Evolutionary conservation across 2,797 vertebrate species (phyloP).

Genomic region (Acanthurus lineatus): DNA sequence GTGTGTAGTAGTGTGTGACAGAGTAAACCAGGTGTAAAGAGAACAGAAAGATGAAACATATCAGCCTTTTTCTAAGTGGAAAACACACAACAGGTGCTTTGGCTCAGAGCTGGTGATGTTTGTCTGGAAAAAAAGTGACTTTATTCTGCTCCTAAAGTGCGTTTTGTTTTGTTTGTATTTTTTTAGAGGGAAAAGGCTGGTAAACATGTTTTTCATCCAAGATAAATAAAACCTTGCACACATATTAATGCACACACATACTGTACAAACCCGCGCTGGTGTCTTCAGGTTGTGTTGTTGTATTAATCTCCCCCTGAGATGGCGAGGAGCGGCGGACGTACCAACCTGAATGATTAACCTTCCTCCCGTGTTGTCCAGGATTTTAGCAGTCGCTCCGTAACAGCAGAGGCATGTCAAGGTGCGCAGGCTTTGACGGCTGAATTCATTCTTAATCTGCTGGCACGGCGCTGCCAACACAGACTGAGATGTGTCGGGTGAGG

Average conservation of each 20-base stretch:
- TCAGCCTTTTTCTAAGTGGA: too few species aligned
- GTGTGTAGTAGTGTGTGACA: neutral
- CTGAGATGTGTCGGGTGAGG: constrained; percentile 49
- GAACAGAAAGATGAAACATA: constrained; percentile 1
- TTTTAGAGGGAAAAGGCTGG: constrained; percentile 18
- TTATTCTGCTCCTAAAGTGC: constrained; percentile 21
- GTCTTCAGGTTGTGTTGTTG: constrained; percentile 34
- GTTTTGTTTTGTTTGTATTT: constrained; percentile 1
- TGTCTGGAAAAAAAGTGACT: too few species aligned
- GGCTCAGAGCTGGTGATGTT: too few species aligned
- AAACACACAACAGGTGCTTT: too few species aligned
- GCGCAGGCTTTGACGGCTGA: constrained; percentile 74
- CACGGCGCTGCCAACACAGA: constrained; percentile 57
- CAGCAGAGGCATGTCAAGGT: constrained; percentile 75
- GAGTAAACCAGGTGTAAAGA: constrained; percentile 33
- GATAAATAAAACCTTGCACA: constrained; percentile 41
- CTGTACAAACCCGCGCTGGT: constrained; percentile 13
- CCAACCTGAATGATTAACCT: constrained; percentile 63
- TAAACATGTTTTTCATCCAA: constrained; percentile 45
- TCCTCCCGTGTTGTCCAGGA: constrained; percentile 50
- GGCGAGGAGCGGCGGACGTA: constrained; percentile 38
- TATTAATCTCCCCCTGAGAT: constrained; percentile 34
- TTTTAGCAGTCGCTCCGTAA: constrained; percentile 69
- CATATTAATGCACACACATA: constrained; percentile 45
- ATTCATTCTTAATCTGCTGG: constrained; percentile 78